Evolutionary conservation across 2,797 vertebrate genomes (phyloP).

Genomic region (Picus viridis): DNA sequence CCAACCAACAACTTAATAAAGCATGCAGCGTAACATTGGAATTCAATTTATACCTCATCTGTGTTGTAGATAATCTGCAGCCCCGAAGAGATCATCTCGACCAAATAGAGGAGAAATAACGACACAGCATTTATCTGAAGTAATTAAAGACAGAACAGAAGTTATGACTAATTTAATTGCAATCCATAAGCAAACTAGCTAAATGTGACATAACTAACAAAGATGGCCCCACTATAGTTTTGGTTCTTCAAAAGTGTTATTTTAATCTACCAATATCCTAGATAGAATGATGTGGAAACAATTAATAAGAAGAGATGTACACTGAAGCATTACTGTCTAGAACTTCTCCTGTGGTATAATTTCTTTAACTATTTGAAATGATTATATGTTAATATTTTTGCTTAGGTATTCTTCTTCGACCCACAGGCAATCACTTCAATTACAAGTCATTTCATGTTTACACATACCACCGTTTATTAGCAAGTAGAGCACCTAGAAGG

Average conservation of each 20-base stretch:
- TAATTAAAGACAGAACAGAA: constrained; percentile 51
- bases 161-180: not conserved
- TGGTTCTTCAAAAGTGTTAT: not conserved
- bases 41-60: constrained; percentile 87
- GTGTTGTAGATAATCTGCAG: constrained; percentile 98
- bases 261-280: not conserved
- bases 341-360: not conserved
- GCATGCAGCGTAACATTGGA: not conserved
- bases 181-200: not conserved
- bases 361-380: not conserved
- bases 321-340: not conserved
- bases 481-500: not conserved
- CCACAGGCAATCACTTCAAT: not conserved
- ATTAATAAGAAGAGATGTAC: not conserved
- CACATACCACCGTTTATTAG: not conserved
- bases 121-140: constrained; percentile 91
- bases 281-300: not conserved
- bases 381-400: not conserved
- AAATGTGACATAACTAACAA: not conserved
- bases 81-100: constrained; percentile 97
- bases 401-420: not conserved
- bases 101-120: constrained; percentile 94
- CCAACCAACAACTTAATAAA: not conserved
- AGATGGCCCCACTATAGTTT: not conserved
- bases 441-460: not conserved